phyloP scores from a whole-genome alignment of 2,888 invertebrate genomes.

The Bugulina stolonifera region DNA sequence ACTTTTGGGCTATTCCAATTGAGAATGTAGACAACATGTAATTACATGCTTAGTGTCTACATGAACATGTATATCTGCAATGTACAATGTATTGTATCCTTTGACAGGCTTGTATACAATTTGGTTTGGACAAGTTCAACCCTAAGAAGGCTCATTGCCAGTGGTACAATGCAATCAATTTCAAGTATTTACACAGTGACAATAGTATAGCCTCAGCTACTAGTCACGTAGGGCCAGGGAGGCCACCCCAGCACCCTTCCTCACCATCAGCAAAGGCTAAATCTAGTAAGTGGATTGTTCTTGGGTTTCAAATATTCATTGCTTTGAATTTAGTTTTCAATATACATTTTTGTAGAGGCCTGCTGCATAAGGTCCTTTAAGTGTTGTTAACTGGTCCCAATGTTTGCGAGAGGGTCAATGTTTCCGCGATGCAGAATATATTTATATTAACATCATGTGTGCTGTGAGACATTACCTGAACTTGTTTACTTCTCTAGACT shows the following conservation, averaged over 20 bases:
- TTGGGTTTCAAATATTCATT: too few species aligned
- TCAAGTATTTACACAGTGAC: constrained; percentile 53
- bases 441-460: too few species aligned
- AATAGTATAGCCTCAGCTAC: not conserved
- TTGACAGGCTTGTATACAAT: constrained; percentile 83
- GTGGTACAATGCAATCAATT: constrained; percentile 91
- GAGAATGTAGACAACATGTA: too few species aligned
- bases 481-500: constrained; percentile 67
- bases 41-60: too few species aligned
- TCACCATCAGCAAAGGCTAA: not conserved
- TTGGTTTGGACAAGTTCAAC: constrained; percentile 89
- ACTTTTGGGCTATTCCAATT: too few species aligned
- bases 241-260: not conserved
- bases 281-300: not conserved
- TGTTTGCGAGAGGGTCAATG: too few species aligned
- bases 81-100: constrained; percentile 21
- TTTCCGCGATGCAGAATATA: too few species aligned
- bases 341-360: too few species aligned
- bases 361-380: too few species aligned
- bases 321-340: too few species aligned
- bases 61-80: not conserved
- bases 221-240: not conserved
- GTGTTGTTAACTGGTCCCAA: too few species aligned
- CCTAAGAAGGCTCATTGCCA: constrained; percentile 73
- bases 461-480: constrained; percentile 69